These are phyloP conservation scores for Mythimna impura DNA, from an alignment of 2,888 invertebrate genomes.

Conservation along the genomic window DNA sequence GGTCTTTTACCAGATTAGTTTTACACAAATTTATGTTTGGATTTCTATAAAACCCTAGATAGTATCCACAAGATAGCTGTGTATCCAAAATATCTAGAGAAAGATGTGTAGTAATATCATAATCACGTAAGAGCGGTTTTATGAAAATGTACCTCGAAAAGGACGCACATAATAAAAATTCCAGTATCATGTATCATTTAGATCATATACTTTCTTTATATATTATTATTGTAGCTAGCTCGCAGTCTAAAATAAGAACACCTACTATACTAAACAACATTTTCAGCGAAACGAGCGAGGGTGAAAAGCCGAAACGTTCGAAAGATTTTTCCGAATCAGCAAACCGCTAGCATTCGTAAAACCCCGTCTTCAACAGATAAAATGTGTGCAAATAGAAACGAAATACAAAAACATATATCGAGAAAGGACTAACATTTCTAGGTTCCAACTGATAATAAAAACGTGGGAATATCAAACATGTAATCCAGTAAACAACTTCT, in stretches of 20 bases:
- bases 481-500: constrained; percentile 1
- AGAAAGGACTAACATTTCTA: background rate
- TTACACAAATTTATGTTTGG: too few species aligned
- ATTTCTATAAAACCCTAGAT: too few species aligned
- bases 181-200: constrained; percentile 4
- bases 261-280: background rate
- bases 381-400: constrained; percentile 2
- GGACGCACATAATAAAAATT: background rate
- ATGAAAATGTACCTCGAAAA: too few species aligned
- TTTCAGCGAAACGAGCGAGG: background rate
- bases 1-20: too few species aligned
- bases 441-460: background rate
- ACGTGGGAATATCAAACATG: background rate
- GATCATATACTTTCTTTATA: background rate
- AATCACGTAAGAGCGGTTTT: too few species aligned
- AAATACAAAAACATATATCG: background rate
- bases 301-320: background rate
- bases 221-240: background rate
- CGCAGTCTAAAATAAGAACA: background rate
- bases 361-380: constrained; percentile 5
- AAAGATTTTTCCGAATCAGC: background rate
- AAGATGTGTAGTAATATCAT: too few species aligned
- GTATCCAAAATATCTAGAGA: too few species aligned
- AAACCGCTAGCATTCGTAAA: constrained; percentile 11
- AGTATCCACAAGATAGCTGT: too few species aligned